Conservation (phyloP, 1,140 invertebrate genomes). For the Anastrepha obliqua region DNA sequence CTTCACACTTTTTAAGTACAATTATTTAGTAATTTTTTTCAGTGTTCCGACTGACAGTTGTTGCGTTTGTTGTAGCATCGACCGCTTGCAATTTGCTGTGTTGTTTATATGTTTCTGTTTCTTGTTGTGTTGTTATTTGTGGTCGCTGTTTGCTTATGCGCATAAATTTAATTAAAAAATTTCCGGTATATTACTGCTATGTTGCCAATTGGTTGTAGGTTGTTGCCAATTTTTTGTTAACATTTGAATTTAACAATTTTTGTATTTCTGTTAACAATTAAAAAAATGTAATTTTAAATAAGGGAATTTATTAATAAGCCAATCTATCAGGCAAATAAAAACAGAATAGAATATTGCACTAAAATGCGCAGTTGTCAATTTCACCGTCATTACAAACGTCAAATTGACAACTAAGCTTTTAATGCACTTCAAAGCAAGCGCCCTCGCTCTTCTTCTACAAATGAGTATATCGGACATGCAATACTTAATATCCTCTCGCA, state of each 20-base stretch:
- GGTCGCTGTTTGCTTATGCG: neutral
- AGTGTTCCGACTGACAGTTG: conserved; percentile 26
- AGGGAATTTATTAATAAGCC: neutral
- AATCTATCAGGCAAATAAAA: neutral
- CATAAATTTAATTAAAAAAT: neutral
- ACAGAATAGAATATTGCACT: neutral
- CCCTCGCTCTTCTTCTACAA: neutral
- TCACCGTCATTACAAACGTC: neutral
- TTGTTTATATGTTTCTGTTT: neutral
- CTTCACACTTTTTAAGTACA: neutral
- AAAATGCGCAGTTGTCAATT: neutral
- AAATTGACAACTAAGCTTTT: neutral
- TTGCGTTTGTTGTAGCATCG: conserved; percentile 41
- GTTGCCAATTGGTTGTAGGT: conserved; percentile 32
- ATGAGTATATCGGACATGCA: conserved; percentile 56
- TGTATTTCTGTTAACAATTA: conserved; percentile 23
- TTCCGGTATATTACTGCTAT: neutral
- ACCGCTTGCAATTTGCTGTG: neutral
- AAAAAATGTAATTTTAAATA: conserved; percentile 38
- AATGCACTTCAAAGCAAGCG: neutral
- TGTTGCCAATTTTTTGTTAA: conserved; percentile 44
- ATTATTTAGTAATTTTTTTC: neutral
- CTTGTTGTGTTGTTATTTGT: neutral
- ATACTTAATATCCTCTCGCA: neutral
- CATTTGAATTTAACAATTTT: conserved; percentile 5